Evolutionary conservation across 2,888 invertebrate genomes (phyloP), one percentile per base, ranked within the genome.

Genomic region (Lymantria monacha): DNA sequence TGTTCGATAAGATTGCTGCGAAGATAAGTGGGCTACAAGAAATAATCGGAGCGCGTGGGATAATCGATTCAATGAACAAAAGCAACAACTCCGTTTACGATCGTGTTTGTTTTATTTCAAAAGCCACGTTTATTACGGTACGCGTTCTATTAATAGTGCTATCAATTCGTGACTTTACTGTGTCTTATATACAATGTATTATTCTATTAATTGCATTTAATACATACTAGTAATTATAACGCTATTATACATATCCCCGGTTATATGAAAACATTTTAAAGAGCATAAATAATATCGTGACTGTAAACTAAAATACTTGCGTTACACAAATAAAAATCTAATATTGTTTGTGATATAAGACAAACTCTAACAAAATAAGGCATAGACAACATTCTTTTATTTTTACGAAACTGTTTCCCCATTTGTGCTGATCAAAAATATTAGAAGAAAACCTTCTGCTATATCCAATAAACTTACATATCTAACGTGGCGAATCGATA

Each of bases 41-140:
- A 75, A 78, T 76, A 76, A 78, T 75, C 63, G 63, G 62, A 69
- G 64, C 70, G 80, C 79, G 80, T 83, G 80, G 82, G 81, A 79
- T 84, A 81, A 85, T 79, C 73, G 76, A 81, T 80, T 79, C 79
- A 78, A 76, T 76, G 74, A 77, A 84, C 79, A 81, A 81, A 81
- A 78, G 74, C 72, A 71, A 70, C 69, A 70, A 63, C 65, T 66
- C 57, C 66, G 79, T 80, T 82, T 74, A 74, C 58, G 63, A 77
- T 78, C 76, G 63, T 69, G 69, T 74, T 77, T 76, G 75, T 75
- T 74, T 76, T 61, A 72, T 68, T 73, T 66, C 63, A 66, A 69
- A 41, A 9, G 41, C 15, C 15, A 41, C 41, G 12, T 70, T 70
- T 67, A 59, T 57, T 67, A 69, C 60, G 60, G 22, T 22, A 5